A percentile compares a stretch with the other conserved stretches of the same genome.
phyloP scores from a whole-genome alignment of 2,888 invertebrate genomes.

The Allophyes oxyacanthae region DNA sequence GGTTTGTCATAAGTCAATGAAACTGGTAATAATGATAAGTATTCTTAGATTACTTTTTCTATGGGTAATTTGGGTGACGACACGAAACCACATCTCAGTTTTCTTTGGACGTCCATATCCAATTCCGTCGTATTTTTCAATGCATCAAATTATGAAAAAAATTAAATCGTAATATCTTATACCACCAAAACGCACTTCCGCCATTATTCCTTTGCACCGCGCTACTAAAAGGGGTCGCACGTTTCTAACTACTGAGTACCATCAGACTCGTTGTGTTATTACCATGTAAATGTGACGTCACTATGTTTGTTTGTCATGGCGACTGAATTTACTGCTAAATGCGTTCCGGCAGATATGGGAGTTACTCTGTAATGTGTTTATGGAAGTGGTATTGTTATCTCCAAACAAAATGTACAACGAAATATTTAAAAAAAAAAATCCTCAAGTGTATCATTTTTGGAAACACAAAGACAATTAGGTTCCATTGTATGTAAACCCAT shows the following conservation, averaged over 20 bases:
- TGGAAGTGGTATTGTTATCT: too few relatives aligned
- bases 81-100: too few relatives aligned
- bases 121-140: too few relatives aligned
- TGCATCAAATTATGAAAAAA: too few relatives aligned
- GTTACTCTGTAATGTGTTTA: too few relatives aligned
- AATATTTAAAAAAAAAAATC: constrained; percentile 13
- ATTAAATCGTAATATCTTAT: too few relatives aligned
- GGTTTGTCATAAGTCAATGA: too few relatives aligned
- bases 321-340: constrained; percentile 30
- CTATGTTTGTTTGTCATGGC: constrained; percentile 42
- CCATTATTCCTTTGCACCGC: neutral
- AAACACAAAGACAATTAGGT: constrained; percentile 55
- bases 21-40: too few relatives aligned
- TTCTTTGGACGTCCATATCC: too few relatives aligned
- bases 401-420: too few relatives aligned
- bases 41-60: too few relatives aligned
- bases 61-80: too few relatives aligned
- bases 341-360: constrained; percentile 3
- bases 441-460: constrained; percentile 45
- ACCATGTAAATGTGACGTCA: constrained; percentile 53
- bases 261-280: constrained; percentile 55
- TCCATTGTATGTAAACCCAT: constrained; percentile 55
- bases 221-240: constrained; percentile 49
- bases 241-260: constrained; percentile 51
- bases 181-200: constrained; percentile 31